These are phyloP conservation scores for Parotocinclus haroldoi DNA, from an alignment of 2,797 vertebrate species.

Conservation along the genomic window DNA sequence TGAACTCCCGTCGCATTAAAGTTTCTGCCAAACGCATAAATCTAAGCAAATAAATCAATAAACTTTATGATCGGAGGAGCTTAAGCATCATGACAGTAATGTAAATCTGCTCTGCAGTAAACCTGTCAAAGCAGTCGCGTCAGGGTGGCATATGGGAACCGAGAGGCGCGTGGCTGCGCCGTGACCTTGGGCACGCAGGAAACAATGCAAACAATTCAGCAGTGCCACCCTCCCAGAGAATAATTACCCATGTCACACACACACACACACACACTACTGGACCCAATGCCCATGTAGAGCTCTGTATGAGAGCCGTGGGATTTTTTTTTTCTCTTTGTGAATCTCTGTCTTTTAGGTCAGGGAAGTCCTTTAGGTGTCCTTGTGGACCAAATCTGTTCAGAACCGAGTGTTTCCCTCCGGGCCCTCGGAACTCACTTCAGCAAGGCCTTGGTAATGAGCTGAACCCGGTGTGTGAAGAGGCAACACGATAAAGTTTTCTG, in stretches of 20 bases:
- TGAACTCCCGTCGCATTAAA: neutral
- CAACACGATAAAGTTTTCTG: no score
- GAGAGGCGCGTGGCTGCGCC: constrained; percentile 49
- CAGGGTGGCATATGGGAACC: constrained; percentile 73
- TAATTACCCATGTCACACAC: constrained; percentile 17
- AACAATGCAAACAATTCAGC: constrained; percentile 40
- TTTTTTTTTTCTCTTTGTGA: neutral
- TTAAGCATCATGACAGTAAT: constrained; percentile 3
- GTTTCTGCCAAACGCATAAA: constrained; percentile 13
- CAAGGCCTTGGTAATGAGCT: no score
- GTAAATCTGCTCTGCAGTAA: constrained; percentile 22
- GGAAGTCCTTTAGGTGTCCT: no score
- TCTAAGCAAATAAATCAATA: constrained; percentile 1
- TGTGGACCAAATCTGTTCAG: no score
- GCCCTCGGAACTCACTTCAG: no score
- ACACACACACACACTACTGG: neutral
- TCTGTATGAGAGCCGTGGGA: neutral
- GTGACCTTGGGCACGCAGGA: constrained; percentile 45
- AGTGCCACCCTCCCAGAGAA: constrained; percentile 37
- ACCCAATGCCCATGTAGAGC: neutral
- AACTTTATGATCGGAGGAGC: constrained; percentile 5
- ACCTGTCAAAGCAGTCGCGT: constrained; percentile 22
- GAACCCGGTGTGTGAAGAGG: no score
- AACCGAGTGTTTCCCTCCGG: no score
- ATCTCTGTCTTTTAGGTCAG: neutral